Evolutionary conservation across 2,888 invertebrate species (phyloP).

Genomic region (Nymphalis polychloros): DNA sequence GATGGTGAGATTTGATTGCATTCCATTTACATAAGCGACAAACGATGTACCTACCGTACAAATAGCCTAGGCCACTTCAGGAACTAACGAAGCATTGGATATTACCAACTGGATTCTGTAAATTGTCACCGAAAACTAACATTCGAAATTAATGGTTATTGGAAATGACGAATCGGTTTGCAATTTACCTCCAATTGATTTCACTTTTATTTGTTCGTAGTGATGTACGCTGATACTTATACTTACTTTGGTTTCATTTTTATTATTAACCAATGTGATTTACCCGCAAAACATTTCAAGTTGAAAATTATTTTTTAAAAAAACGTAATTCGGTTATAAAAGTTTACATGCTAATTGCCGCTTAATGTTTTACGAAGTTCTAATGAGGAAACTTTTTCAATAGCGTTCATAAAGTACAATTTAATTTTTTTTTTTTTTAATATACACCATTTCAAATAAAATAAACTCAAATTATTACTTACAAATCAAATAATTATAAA

Average conservation of each 20-base stretch:
- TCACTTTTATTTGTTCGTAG: too few relatives aligned
- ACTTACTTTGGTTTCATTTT: too few relatives aligned
- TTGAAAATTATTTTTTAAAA: background rate
- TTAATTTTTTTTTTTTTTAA: background rate
- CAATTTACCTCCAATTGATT: background rate
- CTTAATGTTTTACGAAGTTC: constrained; percentile 13
- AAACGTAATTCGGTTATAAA: constrained; percentile 2
- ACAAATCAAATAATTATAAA: too few relatives aligned
- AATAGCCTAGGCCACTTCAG: constrained; percentile 16
- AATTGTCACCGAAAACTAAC: constrained; percentile 10
- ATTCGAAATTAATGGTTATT: constrained; percentile 14
- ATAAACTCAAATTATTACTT: too few relatives aligned
- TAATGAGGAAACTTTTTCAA: constrained; percentile 16
- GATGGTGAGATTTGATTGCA: constrained; percentile 35
- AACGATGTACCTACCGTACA: constrained; percentile 27
- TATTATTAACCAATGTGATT: background rate
- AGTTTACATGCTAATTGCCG: constrained; percentile 21
- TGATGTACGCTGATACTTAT: too few relatives aligned
- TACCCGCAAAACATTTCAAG: background rate
- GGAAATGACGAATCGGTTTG: background rate
- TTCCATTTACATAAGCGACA: constrained; percentile 34
- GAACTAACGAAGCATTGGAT: constrained; percentile 19
- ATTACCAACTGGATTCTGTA: constrained; percentile 11
- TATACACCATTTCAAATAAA: constrained; percentile 1
- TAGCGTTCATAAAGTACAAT: constrained; percentile 10